Conservation (phyloP, 2,797 vertebrate species). For the Gouania willdenowi region DNA sequence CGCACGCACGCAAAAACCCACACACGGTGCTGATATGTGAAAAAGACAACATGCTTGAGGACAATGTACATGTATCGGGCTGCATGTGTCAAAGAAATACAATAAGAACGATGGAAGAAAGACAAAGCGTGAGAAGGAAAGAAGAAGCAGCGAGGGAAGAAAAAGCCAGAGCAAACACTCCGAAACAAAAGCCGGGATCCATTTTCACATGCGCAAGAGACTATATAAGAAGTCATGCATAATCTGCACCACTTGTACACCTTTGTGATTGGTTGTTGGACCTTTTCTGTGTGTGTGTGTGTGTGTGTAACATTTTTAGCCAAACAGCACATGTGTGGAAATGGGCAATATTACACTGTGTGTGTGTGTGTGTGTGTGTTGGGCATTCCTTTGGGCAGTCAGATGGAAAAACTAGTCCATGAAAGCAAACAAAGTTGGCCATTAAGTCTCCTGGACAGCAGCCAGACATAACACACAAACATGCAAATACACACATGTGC, state of each 20-base stretch:
- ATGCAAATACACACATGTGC: not conserved
- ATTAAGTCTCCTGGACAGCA: constrained; percentile 60
- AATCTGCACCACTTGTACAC: constrained; percentile 15
- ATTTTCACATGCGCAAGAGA: constrained; percentile 36
- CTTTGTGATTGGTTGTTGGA: constrained; percentile 19
- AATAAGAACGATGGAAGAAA: constrained; percentile 29
- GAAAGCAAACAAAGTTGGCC: constrained; percentile 66
- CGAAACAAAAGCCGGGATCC: constrained; percentile 35
- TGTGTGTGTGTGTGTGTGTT: constrained; percentile 12
- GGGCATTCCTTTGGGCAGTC: constrained; percentile 60
- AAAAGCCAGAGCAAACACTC: constrained; percentile 22
- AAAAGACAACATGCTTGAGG: constrained; percentile 23
- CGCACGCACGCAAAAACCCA: constrained; percentile 23
- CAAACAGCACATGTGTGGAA: constrained; percentile 38
- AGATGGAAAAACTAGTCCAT: constrained; percentile 58
- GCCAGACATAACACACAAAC: constrained; percentile 50
- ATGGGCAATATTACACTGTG: constrained; percentile 17
- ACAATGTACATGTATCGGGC: constrained; percentile 53
- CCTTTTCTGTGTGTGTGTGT: constrained; percentile 25
- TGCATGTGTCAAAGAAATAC: constrained; percentile 62
- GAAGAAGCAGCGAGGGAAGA: not conserved
- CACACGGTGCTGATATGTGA: constrained; percentile 35
- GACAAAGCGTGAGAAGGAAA: constrained; percentile 14
- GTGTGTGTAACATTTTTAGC: constrained; percentile 15
- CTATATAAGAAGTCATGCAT: constrained; percentile 38